These are phyloP conservation scores for Alethe diademata DNA, from an alignment of 2,113 vertebrate species.

Conservation along the genomic window DNA sequence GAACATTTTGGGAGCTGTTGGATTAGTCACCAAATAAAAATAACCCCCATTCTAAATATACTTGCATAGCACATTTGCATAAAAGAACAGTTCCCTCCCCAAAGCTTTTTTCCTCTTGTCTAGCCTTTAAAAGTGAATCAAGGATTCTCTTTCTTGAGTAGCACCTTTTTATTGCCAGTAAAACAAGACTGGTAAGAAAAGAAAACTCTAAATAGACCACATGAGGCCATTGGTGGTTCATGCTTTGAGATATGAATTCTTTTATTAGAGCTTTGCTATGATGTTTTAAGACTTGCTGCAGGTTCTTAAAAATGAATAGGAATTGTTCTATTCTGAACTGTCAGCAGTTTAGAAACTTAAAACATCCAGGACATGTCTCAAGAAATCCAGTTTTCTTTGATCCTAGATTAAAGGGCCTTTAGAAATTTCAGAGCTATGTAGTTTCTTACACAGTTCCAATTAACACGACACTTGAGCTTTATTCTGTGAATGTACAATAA, in stretches of 20 bases:
- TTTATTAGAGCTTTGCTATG: slow-evolving; percentile 31
- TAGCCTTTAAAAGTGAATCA: background rate
- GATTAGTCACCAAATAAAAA: background rate
- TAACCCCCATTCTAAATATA: background rate
- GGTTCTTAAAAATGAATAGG: background rate
- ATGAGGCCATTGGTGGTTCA: background rate
- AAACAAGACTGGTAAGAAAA: background rate
- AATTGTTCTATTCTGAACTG: background rate
- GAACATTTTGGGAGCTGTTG: background rate
- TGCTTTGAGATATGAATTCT: background rate
- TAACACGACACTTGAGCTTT: slow-evolving; percentile 28
- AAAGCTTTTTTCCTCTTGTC: background rate
- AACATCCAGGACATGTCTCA: slow-evolving; percentile 19
- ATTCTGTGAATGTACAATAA: slow-evolving; percentile 47
- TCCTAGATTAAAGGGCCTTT: slow-evolving; percentile 20
- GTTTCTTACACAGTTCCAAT: slow-evolving; percentile 37
- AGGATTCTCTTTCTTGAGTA: background rate
- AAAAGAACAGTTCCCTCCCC: background rate
- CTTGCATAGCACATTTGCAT: background rate
- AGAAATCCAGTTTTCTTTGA: slow-evolving; percentile 37
- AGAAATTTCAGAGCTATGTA: slow-evolving; percentile 25
- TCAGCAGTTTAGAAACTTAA: slow-evolving; percentile 35
- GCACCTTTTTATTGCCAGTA: background rate
- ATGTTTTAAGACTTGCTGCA: slow-evolving; percentile 34
- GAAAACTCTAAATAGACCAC: background rate